Conservation (phyloP, 2,888 invertebrate species). For the Limenitis camilla region DNA sequence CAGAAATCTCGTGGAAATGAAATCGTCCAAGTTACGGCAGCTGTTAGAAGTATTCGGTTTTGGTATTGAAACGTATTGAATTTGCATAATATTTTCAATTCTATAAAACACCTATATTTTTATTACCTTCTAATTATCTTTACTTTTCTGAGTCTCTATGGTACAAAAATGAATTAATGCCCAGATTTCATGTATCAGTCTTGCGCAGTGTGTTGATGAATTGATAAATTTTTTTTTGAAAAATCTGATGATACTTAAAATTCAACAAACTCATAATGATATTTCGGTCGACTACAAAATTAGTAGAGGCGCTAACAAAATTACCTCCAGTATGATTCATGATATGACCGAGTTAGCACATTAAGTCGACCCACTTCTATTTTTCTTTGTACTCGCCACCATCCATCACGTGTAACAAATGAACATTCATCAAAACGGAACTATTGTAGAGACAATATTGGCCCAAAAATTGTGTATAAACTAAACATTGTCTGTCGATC, state of each 20-base stretch:
- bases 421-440: conserved; percentile 22
- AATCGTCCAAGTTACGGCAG: conserved; percentile 27
- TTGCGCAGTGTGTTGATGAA: too few relatives aligned
- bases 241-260: too few relatives aligned
- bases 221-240: too few relatives aligned
- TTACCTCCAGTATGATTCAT: conserved; percentile 15
- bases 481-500: not conserved
- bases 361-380: conserved; percentile 16
- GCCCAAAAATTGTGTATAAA: conserved; percentile 14
- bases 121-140: too few relatives aligned
- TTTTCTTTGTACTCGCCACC: conserved; percentile 7
- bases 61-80: too few relatives aligned
- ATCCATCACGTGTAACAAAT: conserved; percentile 14
- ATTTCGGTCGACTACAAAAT: not conserved
- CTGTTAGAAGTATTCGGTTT: conserved; percentile 19
- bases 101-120: too few relatives aligned
- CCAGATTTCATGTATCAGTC: too few relatives aligned
- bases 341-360: conserved; percentile 7
- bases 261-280: too few relatives aligned
- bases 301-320: conserved; percentile 1
- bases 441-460: conserved; percentile 22
- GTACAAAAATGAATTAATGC: too few relatives aligned
- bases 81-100: too few relatives aligned
- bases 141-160: too few relatives aligned
- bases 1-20: conserved; percentile 30